Conservation (phyloP, 1,140 invertebrate genomes). For the Maconellicoccus hirsutus region DNA sequence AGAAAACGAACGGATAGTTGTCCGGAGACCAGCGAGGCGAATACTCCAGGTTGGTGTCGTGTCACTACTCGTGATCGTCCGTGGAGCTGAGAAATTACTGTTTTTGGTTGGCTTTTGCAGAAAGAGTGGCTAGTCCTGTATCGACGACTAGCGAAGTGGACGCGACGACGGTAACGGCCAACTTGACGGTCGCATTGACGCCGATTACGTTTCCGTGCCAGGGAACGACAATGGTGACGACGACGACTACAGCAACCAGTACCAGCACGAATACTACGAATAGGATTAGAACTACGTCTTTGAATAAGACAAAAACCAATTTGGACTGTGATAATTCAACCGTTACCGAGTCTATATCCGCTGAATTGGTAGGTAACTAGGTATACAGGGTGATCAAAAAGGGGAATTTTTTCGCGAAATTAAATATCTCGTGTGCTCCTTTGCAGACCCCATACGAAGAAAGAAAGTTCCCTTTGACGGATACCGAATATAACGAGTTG, state of each 20-base stretch:
- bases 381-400: not conserved
- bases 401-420: too few relatives aligned
- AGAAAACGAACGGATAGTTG: constrained; percentile 51
- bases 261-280: not conserved
- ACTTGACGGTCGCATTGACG: not conserved
- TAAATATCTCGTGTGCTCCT: not conserved
- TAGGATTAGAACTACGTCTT: not conserved
- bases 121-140: constrained; percentile 1
- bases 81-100: not conserved
- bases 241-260: not conserved
- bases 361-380: not conserved
- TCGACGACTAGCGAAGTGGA: not conserved
- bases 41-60: constrained; percentile 46
- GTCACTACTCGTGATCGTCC: too few relatives aligned
- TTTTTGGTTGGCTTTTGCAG: not conserved
- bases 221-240: not conserved
- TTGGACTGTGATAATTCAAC: constrained; percentile 16
- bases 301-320: constrained; percentile 15
- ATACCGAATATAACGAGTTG: constrained; percentile 58
- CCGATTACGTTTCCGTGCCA: not conserved
- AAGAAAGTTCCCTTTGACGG: constrained; percentile 58
- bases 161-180: not conserved
- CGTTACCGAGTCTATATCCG: not conserved
- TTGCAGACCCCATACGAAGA: constrained; percentile 53
- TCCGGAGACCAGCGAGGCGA: constrained; percentile 57